Evolutionary conservation across 92 coral and sea anemone genomes (phyloP).

Genomic region (Parazoanthus darwini): DNA sequence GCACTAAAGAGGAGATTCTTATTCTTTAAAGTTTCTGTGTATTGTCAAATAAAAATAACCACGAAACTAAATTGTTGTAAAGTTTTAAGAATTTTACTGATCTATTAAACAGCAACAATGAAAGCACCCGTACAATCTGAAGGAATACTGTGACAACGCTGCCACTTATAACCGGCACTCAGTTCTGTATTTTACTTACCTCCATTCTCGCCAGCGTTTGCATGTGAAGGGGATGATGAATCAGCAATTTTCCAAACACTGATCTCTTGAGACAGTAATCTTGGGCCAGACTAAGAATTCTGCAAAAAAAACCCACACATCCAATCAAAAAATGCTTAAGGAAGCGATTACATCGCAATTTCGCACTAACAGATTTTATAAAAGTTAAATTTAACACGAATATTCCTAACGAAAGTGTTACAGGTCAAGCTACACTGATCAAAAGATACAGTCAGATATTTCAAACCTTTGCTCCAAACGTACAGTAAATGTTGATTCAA

Average conservation of each 20-base stretch:
- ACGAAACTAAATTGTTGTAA: no score
- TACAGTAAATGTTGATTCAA: no score
- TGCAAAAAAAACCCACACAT: slow-evolving; percentile 16
- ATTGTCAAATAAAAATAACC: no score
- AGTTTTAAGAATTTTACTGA: no score
- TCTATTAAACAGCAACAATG: no score
- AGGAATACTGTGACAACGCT: neutral
- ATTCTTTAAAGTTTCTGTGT: no score
- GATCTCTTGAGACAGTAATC: slow-evolving; percentile 79
- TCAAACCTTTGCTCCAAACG: neutral
- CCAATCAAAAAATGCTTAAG: neutral
- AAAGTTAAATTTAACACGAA: neutral
- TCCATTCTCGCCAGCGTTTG: slow-evolving; percentile 90
- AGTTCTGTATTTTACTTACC: slow-evolving; percentile 44
- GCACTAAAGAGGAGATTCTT: no score
- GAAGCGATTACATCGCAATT: neutral
- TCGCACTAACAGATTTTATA: no score
- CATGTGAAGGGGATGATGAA: slow-evolving; percentile 85
- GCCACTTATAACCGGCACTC: neutral
- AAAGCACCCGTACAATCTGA: neutral
- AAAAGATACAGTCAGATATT: neutral
- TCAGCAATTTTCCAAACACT: slow-evolving; percentile 79
- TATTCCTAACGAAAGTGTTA: neutral
- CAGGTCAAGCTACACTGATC: neutral
- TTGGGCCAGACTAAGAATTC: slow-evolving; percentile 81